phyloP scores from a whole-genome alignment of 2,888 invertebrate genomes.

The Agrotis puta region DNA sequence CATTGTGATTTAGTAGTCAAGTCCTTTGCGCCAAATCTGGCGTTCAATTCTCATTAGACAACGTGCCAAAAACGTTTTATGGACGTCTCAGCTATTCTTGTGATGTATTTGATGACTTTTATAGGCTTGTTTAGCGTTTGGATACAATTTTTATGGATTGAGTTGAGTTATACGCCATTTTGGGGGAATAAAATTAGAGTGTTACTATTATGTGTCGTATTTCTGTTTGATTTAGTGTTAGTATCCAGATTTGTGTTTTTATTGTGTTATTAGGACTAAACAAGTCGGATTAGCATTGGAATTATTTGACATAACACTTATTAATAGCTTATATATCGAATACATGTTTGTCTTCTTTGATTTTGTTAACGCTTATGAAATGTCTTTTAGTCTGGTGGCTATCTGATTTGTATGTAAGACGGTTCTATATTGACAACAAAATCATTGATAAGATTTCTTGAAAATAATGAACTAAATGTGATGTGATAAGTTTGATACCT shows the following conservation, averaged over 20 bases:
- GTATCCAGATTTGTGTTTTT: slow-evolving; percentile 1
- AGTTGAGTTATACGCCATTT: slow-evolving; percentile 2
- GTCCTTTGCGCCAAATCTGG: slow-evolving; percentile 63
- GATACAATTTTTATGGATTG: slow-evolving; percentile 9
- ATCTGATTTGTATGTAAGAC: neutral
- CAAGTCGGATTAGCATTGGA: too few species aligned
- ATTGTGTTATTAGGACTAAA: too few species aligned
- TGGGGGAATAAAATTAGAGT: neutral
- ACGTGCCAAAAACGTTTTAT: slow-evolving; percentile 45
- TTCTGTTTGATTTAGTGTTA: slow-evolving; percentile 30
- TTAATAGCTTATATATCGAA: too few species aligned
- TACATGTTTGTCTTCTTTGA: too few species aligned
- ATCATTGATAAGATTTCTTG: neutral
- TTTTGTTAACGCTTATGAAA: too few species aligned
- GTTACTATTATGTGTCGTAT: neutral
- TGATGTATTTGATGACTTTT: slow-evolving; percentile 27
- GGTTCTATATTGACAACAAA: neutral
- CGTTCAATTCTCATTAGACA: slow-evolving; percentile 33
- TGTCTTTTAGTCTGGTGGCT: too few species aligned
- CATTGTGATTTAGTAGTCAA: slow-evolving; percentile 61
- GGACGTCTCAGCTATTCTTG: slow-evolving; percentile 26
- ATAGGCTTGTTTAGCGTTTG: slow-evolving; percentile 28
- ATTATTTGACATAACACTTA: too few species aligned
- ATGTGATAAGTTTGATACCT: neutral
- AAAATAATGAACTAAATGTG: neutral